Conservation (phyloP, 2,113 vertebrate genomes). For the Mirza zaza region DNA sequence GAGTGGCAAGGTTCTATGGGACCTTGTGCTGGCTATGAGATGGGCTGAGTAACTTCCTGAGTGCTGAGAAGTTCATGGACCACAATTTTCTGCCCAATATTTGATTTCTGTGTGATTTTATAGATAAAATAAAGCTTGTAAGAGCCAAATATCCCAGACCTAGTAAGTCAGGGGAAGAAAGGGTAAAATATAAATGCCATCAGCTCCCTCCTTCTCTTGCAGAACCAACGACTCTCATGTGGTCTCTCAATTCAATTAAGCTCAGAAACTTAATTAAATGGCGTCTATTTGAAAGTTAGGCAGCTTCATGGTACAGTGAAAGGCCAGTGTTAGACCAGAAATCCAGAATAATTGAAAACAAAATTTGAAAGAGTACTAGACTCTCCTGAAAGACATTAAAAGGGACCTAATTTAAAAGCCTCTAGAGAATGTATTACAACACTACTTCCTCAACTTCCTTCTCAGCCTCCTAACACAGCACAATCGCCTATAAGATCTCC, state of each 20-base stretch:
- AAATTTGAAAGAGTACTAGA: neutral
- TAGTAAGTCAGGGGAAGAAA: neutral
- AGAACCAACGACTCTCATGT: slow-evolving; percentile 4
- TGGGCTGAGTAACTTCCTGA: neutral
- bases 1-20: neutral
- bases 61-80: neutral
- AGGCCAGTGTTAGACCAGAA: neutral
- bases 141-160: neutral
- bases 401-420: neutral
- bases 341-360: slow-evolving; percentile 34
- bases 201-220: neutral
- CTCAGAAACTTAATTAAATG: neutral
- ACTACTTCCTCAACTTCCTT: neutral
- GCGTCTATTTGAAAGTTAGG: neutral
- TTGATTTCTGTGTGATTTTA: neutral
- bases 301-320: neutral
- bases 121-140: neutral
- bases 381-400: neutral
- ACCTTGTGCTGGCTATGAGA: rapidly evolving
- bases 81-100: neutral
- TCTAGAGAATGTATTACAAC: neutral
- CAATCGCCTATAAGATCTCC: neutral
- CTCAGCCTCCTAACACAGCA: neutral
- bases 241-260: slow-evolving; percentile 25
- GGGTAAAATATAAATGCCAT: rapidly evolving